Evolutionary conservation across 2,888 invertebrate species (phyloP).

Genomic region (Chaitophorus viminalis): DNA sequence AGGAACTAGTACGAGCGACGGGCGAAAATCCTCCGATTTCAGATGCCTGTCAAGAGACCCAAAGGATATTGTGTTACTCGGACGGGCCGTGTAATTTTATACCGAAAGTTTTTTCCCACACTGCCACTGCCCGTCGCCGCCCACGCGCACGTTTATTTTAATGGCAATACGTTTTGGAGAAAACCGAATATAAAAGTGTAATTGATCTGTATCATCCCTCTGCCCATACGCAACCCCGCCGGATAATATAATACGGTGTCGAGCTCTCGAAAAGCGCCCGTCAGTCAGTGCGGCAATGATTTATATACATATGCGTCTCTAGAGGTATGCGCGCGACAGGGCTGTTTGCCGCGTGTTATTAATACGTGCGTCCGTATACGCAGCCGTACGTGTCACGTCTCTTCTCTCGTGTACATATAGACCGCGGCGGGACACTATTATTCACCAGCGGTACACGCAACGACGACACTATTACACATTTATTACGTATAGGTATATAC

Average conservation of each 20-base stretch:
- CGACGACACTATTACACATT: too few relatives aligned
- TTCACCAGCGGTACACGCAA: too few relatives aligned
- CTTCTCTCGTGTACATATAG: neutral
- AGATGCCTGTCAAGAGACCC: slow-evolving; percentile 61
- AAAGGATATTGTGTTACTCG: slow-evolving; percentile 59
- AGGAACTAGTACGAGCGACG: slow-evolving; percentile 25
- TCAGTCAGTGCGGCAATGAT: too few relatives aligned
- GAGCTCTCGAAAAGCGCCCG: neutral
- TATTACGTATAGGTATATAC: too few relatives aligned
- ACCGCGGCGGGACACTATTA: neutral
- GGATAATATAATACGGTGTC: neutral
- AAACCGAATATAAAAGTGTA: slow-evolving; percentile 39
- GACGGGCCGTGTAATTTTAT: slow-evolving; percentile 46
- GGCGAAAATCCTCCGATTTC: slow-evolving; percentile 60
- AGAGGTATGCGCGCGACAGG: neutral
- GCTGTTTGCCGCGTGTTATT: too few relatives aligned
- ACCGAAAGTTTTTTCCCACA: slow-evolving; percentile 5
- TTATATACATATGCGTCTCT: too few relatives aligned
- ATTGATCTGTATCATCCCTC: slow-evolving; percentile 27
- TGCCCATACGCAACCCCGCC: neutral
- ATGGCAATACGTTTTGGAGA: slow-evolving; percentile 48
- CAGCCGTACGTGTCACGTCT: neutral
- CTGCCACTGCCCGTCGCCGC: neutral
- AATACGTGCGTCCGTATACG: too few relatives aligned
- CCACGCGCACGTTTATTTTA: slow-evolving; percentile 2